These are phyloP conservation scores for Sipha maydis DNA, from an alignment of 2,888 invertebrate species.

Conservation along the genomic window DNA sequence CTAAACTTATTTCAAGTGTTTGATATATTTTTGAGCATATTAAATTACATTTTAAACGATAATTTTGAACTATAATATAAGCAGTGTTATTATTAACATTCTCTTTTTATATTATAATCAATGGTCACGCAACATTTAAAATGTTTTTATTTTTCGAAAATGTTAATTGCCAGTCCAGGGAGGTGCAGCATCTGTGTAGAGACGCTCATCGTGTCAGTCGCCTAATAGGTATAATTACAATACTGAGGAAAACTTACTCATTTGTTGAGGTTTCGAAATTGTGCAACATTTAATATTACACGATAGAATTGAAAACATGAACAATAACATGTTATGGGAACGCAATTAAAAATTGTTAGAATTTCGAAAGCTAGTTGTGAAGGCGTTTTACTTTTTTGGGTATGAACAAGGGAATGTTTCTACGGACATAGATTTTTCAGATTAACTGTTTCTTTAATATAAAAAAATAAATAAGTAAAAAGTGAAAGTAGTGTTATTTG, in stretches of 20 bases:
- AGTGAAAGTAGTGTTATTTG: conserved; percentile 39
- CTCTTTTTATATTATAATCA: conserved; percentile 45
- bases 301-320: conserved; percentile 3
- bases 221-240: conserved; percentile 54
- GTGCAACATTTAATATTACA: conserved; percentile 30
- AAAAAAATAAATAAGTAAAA: conserved; percentile 28
- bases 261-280: conserved; percentile 44
- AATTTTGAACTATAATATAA: background rate
- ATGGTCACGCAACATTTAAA: conserved; percentile 56
- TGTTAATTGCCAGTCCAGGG: conserved; percentile 53
- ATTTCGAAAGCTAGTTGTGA: conserved; percentile 51
- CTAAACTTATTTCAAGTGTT: background rate
- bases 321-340: conserved; percentile 56
- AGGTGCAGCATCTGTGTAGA: conserved; percentile 14
- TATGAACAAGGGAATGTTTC: conserved; percentile 6
- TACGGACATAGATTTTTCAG: background rate
- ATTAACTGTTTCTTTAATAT: conserved; percentile 30
- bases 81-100: conserved; percentile 36
- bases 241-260: conserved; percentile 45
- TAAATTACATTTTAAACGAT: conserved; percentile 35
- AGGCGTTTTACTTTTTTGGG: conserved; percentile 48
- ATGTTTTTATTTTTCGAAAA: conserved; percentile 30
- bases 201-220: conserved; percentile 24
- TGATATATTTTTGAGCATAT: conserved; percentile 12
- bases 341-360: conserved; percentile 44